These are phyloP conservation scores for Cydia strobilella DNA, from an alignment of 1,140 invertebrate genomes.

Conservation along the genomic window DNA sequence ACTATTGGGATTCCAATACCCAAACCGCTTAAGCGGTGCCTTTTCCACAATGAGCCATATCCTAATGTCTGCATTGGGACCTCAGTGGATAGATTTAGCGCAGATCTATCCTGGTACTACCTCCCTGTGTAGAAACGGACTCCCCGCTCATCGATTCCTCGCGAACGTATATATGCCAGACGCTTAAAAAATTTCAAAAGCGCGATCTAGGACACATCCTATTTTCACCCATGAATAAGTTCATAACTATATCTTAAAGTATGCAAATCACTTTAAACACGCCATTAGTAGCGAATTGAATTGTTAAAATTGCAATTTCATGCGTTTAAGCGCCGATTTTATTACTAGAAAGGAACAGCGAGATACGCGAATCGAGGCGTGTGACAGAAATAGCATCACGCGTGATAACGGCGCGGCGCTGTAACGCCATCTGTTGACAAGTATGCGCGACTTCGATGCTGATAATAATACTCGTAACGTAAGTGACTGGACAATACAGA, in stretches of 20 bases:
- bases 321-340: neutral
- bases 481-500: neutral
- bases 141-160: neutral
- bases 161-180: conserved; percentile 15
- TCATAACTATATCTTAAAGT: neutral
- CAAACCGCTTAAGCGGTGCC: neutral
- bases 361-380: neutral
- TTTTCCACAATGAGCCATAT: neutral
- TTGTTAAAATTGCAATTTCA: conserved; percentile 5
- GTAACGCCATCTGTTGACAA: conserved; percentile 13
- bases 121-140: conserved; percentile 30
- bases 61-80: neutral
- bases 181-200: conserved; percentile 4
- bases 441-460: neutral
- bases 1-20: conserved; percentile 9
- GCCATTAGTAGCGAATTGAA: neutral
- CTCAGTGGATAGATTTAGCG: conserved; percentile 12
- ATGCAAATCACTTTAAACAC: neutral
- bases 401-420: neutral
- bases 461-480: conserved; percentile 27
- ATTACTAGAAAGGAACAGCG: neutral
- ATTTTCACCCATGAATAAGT: neutral
- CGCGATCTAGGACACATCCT: neutral
- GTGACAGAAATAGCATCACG: conserved; percentile 21
- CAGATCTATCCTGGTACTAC: conserved; percentile 21